Evolutionary conservation across 2,113 vertebrate genomes (phyloP), one percentile per base, ranked within the genome.

Genomic region (Apodemus sylvaticus): DNA sequence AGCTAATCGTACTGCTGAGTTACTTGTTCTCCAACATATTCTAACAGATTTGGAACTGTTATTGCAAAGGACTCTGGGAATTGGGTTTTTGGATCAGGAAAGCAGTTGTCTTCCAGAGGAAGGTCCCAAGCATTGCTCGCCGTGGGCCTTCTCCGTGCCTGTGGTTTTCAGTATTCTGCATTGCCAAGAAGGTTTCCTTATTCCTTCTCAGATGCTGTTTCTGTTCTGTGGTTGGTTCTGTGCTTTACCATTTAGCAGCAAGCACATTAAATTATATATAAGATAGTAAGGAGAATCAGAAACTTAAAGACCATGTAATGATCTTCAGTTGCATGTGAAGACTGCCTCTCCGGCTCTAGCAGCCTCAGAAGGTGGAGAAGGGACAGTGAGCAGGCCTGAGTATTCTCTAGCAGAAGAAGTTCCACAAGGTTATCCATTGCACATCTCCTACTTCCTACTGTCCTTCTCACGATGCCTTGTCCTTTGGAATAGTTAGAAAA

Each of bases 131-230:
- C 74, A 14, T 6, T 94, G 42, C 53, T 71, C 89, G 11, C 66
- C 55, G 92, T 85, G 62, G 77, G 62, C 53, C 14, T 90, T 93
- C 5, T 68, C 45, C 77, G 7, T 94, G 55, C 6, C 55, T 96
- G 0, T 81, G 8, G 29, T 79, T 94, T 96, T 64, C 39, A 96
- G 0, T 88, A 90, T 70, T 92, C 82, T 90, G 11, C 64, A 71
- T 96, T 97, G 91, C 29, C 31, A 86, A 19, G 31, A 73, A 89
- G 62, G 2, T 96, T 90, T 86, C 8, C 29, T 90, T 90, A n/a
- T 90, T 95, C 34, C 42, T 91, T 94, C 24, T 36, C 60, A 17
- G 81, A 55, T 78, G 64, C n/a, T 9, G 36, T 90, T 93, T 83
- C 29, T 9, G 7, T 92, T 92, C 22, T 48, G 4, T 92, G 39